Evolutionary conservation across 1,140 invertebrate genomes (phyloP).

Genomic region (Zelostemma sp.): DNA sequence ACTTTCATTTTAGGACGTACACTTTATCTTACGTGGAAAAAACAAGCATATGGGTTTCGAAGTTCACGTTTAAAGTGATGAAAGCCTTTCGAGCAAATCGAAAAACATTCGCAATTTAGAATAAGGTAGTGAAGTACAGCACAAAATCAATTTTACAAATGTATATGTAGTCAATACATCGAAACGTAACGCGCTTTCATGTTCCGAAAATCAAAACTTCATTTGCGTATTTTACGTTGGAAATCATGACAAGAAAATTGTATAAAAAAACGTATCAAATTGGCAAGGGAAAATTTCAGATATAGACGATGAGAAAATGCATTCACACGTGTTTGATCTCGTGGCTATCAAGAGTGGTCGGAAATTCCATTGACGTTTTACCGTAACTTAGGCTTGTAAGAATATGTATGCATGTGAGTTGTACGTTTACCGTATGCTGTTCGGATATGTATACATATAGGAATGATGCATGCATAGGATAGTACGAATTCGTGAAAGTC

Average conservation of each 20-base stretch:
- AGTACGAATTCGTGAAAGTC: constrained; percentile 55
- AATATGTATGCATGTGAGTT: constrained; percentile 2
- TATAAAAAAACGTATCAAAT: too few relatives aligned
- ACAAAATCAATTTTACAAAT: too few relatives aligned
- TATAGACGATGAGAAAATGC: neutral
- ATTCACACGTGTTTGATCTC: neutral
- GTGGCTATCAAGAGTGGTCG: neutral
- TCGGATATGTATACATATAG: neutral
- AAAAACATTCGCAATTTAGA: neutral
- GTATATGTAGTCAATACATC: too few relatives aligned
- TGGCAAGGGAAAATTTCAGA: too few relatives aligned
- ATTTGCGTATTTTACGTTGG: too few relatives aligned
- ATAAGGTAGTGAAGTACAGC: too few relatives aligned
- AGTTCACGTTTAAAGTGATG: too few relatives aligned
- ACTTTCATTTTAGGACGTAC: constrained; percentile 36
- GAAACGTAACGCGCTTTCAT: too few relatives aligned
- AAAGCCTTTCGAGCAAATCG: too few relatives aligned
- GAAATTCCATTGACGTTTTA: constrained; percentile 8
- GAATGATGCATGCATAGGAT: constrained; percentile 4
- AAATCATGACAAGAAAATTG: too few relatives aligned
- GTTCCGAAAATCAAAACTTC: too few relatives aligned
- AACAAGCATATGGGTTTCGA: constrained; percentile 22
- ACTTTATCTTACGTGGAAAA: constrained; percentile 40
- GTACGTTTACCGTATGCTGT: neutral
- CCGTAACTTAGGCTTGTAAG: neutral